These are phyloP conservation scores for Syrrhaptes paradoxus DNA, from an alignment of 2,113 vertebrate species.

Conservation along the genomic window DNA sequence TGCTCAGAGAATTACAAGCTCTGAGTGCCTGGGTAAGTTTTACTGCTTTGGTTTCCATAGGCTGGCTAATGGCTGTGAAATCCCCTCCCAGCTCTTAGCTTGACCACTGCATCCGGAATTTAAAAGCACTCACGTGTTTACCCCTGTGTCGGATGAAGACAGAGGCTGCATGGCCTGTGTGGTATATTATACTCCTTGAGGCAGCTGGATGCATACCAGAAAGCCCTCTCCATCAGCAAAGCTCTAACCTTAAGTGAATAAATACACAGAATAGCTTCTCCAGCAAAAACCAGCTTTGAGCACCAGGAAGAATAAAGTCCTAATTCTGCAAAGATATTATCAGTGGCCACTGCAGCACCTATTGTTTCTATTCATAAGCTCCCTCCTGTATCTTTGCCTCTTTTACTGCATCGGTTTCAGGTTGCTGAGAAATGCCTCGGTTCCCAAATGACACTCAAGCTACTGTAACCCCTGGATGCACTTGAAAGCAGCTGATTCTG, in stretches of 20 bases:
- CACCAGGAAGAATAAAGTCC: background rate
- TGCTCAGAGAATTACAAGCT: background rate
- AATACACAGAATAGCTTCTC: background rate
- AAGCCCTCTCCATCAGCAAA: background rate
- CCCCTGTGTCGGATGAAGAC: background rate
- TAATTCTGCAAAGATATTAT: constrained; percentile 9
- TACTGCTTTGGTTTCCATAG: background rate
- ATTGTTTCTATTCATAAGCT: constrained; percentile 50
- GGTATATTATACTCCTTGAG: background rate
- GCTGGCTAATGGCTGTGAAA: constrained; percentile 28
- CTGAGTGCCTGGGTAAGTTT: background rate
- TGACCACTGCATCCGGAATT: background rate
- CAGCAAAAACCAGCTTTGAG: background rate
- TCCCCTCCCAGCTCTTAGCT: background rate
- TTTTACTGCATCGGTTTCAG: constrained; percentile 12
- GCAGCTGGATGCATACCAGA: background rate
- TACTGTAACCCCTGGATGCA: constrained; percentile 33
- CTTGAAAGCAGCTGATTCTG: constrained; percentile 53
- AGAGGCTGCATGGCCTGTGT: background rate
- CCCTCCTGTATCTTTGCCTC: background rate
- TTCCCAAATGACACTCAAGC: background rate
- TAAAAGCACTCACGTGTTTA: background rate
- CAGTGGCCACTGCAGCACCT: constrained; percentile 2
- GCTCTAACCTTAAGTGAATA: background rate
- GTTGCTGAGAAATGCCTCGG: background rate